Conservation (phyloP, 1,140 invertebrate species). For the Drosophila lacertosa region DNA sequence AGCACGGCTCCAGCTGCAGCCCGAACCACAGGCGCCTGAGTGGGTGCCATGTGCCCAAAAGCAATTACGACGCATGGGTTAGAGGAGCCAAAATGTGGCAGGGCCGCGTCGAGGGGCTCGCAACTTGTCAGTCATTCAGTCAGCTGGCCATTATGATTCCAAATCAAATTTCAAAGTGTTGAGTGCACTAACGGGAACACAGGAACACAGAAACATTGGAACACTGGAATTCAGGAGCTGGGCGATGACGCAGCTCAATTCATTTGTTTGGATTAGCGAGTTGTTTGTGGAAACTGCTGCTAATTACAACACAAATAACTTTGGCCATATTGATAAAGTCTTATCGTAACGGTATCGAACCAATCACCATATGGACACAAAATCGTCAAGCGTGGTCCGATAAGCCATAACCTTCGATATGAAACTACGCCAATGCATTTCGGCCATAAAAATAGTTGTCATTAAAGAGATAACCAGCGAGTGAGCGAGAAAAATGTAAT, state of each 20-base stretch:
- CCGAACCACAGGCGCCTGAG: slow-evolving; percentile 29
- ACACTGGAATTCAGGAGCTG: slow-evolving; percentile 2
- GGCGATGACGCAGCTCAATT: slow-evolving; percentile 11
- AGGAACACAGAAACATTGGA: not conserved
- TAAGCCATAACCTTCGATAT: slow-evolving; percentile 32
- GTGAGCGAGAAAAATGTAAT: slow-evolving; percentile 23
- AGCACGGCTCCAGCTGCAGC: not conserved
- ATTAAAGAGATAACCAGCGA: slow-evolving; percentile 7
- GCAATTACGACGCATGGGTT: slow-evolving; percentile 64
- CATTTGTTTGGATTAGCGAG: slow-evolving; percentile 21
- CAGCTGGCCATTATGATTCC: slow-evolving; percentile 61
- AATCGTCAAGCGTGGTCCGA: slow-evolving; percentile 39
- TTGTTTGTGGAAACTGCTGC: not conserved
- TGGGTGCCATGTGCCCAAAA: slow-evolving; percentile 57
- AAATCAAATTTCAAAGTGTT: slow-evolving; percentile 64
- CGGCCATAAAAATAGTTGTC: slow-evolving; percentile 41
- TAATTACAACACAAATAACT: slow-evolving; percentile 35
- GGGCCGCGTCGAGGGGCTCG: not conserved
- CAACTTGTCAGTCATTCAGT: slow-evolving; percentile 51
- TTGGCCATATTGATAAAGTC: slow-evolving; percentile 20
- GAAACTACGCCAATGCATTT: slow-evolving; percentile 50
- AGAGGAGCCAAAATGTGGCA: not conserved
- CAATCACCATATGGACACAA: slow-evolving; percentile 45
- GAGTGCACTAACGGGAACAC: slow-evolving; percentile 41
- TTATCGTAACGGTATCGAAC: slow-evolving; percentile 21